Conservation (phyloP, 2,797 vertebrate species). For the Enteromius radiatus region DNA sequence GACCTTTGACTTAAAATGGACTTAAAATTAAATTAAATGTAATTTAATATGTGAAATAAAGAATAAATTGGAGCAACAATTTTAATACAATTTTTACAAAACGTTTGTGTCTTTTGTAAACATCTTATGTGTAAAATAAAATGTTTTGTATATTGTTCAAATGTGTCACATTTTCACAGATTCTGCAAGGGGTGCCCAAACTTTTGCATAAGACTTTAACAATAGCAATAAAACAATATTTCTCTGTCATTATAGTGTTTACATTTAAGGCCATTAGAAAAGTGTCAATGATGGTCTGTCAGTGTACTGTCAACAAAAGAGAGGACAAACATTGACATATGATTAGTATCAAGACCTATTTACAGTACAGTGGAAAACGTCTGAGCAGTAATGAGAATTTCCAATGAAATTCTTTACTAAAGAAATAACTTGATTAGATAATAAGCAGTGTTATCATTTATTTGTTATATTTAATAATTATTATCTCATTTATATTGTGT, state of each 20-base stretch:
- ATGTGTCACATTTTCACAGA: too few relatives aligned
- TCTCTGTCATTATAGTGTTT: background rate
- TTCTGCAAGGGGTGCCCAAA: too few relatives aligned
- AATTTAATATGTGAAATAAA: background rate
- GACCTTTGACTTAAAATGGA: too few relatives aligned
- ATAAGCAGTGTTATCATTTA: background rate
- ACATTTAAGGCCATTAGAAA: constrained; percentile 47
- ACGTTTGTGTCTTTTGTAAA: too few relatives aligned
- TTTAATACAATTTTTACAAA: too few relatives aligned
- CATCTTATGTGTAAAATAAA: too few relatives aligned
- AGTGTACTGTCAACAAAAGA: constrained; percentile 4
- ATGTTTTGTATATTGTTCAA: too few relatives aligned
- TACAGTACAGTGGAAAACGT: background rate
- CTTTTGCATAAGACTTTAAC: background rate
- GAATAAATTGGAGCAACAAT: background rate
- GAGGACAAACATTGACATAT: constrained; percentile 8
- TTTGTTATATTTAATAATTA: background rate
- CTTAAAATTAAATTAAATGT: background rate
- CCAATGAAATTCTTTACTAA: background rate
- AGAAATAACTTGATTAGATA: background rate
- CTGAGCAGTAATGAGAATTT: background rate
- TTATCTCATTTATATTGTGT: background rate
- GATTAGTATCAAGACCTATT: background rate
- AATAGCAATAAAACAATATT: background rate
- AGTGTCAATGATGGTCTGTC: constrained; percentile 56